These are phyloP conservation scores for Pandemis heparana DNA, from an alignment of 2,888 invertebrate species.

Conservation along the genomic window DNA sequence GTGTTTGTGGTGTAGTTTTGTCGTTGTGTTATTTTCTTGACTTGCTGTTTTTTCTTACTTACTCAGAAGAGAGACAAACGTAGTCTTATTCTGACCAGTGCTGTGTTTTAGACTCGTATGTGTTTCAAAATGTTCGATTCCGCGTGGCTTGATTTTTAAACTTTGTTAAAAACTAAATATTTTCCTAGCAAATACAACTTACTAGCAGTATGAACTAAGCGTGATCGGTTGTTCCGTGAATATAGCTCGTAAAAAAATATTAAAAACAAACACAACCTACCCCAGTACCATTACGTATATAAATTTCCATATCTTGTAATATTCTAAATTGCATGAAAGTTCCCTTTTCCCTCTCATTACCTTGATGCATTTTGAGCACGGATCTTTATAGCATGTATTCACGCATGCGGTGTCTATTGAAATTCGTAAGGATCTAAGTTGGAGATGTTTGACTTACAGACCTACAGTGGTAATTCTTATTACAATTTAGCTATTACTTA, in stretches of 20 bases:
- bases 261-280: constrained; percentile 27
- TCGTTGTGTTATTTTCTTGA: too few relatives aligned
- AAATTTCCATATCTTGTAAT: constrained; percentile 36
- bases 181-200: background rate
- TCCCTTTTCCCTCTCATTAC: constrained; percentile 40
- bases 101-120: too few relatives aligned
- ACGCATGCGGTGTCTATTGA: constrained; percentile 36
- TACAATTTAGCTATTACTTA: too few relatives aligned
- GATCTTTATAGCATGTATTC: constrained; percentile 39
- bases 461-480: too few relatives aligned
- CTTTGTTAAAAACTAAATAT: background rate
- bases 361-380: constrained; percentile 33
- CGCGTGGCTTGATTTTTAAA: background rate
- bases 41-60: too few relatives aligned
- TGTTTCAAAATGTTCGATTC: too few relatives aligned
- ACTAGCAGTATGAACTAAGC: background rate
- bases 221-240: constrained; percentile 26
- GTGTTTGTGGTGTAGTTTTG: too few relatives aligned
- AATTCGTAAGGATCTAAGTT: background rate
- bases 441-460: background rate
- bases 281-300: constrained; percentile 11
- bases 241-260: constrained; percentile 35
- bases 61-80: too few relatives aligned
- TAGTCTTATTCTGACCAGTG: too few relatives aligned
- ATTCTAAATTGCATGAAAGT: constrained; percentile 35